Evolutionary conservation across 2,797 vertebrate genomes (phyloP), one percentile per base, ranked within the genome.

Genomic region (Poecilia wingei): DNA sequence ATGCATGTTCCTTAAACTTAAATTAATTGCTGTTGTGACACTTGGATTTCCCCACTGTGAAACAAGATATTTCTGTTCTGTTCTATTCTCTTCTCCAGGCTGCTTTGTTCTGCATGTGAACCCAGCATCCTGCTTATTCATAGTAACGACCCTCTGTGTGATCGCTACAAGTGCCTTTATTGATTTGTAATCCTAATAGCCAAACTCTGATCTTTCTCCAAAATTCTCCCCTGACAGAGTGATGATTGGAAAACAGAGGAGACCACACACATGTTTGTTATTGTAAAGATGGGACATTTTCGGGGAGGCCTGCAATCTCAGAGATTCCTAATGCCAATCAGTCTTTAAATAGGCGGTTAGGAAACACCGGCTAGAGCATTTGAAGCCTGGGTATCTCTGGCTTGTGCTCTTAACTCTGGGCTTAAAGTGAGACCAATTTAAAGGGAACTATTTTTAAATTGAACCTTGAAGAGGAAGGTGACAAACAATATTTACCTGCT

Each of bases 401-500:
- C 84, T 82, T 7, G 59, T 0, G 69, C 18, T 86, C 79, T 90
- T 87, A 82, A 86, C 75, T 16, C n/a, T 33, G 1, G 7, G 83
- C 25, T 75, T 46, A 51, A 77, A 69, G 45, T 28, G 46, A 47
- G 45, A 43, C 3, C 0, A 3, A 28, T 75, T 74, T 43, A 22
- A 74, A 75, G 31, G 12, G 47, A 70, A 66, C 87, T 91, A 87
- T 91, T 89, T 91, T 82, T 79, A 80, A 82, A 79, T 18, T 4
- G 51, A 81, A 80, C 81, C 78, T 43, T 72, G 1, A 41, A 76
- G 78, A 80, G 80, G 76, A 90, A 46, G 76, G 73, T 74, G 80
- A 80, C 83, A 87, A 78, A 47, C 74, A 81, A 83, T 87, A 81
- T 88, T 83, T 89, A 90, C 20, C 79, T 86, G 82, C 80, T 81